Percentiles rank a stretch among this genome's conserved stretches.
Evolutionary conservation across 2,888 invertebrate species (phyloP).

Genomic region (Mesorhabditis spiculigera): DNA sequence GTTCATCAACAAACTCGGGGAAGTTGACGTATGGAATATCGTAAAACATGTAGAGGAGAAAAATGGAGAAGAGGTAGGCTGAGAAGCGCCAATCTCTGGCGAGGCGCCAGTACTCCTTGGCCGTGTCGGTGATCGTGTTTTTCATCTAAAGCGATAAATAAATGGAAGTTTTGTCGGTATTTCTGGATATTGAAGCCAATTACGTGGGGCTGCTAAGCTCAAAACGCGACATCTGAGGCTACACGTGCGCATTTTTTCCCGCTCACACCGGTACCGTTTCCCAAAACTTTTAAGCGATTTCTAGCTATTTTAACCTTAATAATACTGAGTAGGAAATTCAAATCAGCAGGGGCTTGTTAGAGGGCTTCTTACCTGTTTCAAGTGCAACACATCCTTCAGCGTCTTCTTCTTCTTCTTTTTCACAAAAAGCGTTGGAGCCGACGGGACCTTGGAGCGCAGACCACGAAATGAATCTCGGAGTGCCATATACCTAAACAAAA

Average conservation of each 20-base stretch:
- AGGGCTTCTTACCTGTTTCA: conserved; percentile 6
- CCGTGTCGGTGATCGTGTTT: conserved; percentile 7
- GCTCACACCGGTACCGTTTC: too few relatives aligned
- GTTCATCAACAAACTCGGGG: conserved; percentile 74
- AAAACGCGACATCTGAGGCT: too few relatives aligned
- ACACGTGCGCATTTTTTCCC: too few relatives aligned
- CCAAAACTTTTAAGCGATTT: too few relatives aligned
- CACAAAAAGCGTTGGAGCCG: conserved; percentile 28
- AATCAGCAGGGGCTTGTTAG: too few relatives aligned
- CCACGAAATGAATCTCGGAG: conserved; percentile 10
- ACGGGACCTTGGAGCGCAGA: conserved; percentile 25
- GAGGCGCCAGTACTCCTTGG: conserved; percentile 10
- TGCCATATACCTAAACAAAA: neutral
- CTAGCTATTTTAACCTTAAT: too few relatives aligned
- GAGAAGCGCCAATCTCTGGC: conserved; percentile 7
- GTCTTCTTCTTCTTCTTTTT: conserved; percentile 18
- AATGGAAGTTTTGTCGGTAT: too few relatives aligned
- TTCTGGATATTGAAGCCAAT: too few relatives aligned
- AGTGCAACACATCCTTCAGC: neutral
- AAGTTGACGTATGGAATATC: conserved; percentile 86
- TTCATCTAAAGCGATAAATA: too few relatives aligned
- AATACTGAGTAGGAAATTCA: too few relatives aligned
- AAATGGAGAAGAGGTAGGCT: conserved; percentile 17
- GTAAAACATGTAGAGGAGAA: conserved; percentile 81
- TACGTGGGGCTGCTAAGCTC: too few relatives aligned